Evolutionary conservation across 2,888 invertebrate species (phyloP).

Genomic region (Drosophila aldrichi): DNA sequence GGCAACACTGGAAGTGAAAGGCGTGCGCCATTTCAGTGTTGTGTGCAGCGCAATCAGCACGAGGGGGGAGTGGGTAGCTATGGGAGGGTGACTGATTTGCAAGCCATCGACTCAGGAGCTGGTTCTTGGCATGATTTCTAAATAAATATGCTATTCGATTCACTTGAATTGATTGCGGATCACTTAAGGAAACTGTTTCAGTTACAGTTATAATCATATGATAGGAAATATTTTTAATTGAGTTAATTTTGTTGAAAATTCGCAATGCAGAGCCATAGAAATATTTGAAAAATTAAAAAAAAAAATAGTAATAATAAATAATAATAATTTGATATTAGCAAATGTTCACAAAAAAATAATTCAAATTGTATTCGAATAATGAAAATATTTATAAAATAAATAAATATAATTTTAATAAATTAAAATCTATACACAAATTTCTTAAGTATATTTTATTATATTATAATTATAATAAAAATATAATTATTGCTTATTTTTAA

Average conservation of each 20-base stretch:
- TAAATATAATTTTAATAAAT: too few relatives aligned
- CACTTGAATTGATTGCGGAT: slow-evolving; percentile 14
- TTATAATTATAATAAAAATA: too few relatives aligned
- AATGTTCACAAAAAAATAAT: too few relatives aligned
- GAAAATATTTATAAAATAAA: too few relatives aligned
- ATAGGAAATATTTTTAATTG: too few relatives aligned
- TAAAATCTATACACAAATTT: too few relatives aligned
- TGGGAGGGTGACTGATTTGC: background rate
- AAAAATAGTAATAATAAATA: background rate
- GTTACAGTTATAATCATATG: slow-evolving; percentile 16
- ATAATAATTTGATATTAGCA: too few relatives aligned
- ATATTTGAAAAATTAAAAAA: background rate
- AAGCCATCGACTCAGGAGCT: slow-evolving; percentile 6
- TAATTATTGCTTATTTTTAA: too few relatives aligned
- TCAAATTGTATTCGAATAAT: too few relatives aligned
- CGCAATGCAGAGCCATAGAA: background rate
- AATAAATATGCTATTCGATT: slow-evolving; percentile 19
- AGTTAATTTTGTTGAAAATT: background rate
- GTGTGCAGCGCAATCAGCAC: slow-evolving; percentile 8
- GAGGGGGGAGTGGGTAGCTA: background rate
- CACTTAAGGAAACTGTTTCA: slow-evolving; percentile 17
- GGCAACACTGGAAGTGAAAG: slow-evolving; percentile 60
- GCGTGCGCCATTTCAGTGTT: slow-evolving; percentile 36
- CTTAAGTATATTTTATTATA: too few relatives aligned
- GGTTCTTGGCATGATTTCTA: slow-evolving; percentile 49